Percentiles rank a stretch among this genome's conserved stretches.
phyloP scores from a whole-genome alignment of 2,113 vertebrate genomes.

The Calidris pygmaea region DNA sequence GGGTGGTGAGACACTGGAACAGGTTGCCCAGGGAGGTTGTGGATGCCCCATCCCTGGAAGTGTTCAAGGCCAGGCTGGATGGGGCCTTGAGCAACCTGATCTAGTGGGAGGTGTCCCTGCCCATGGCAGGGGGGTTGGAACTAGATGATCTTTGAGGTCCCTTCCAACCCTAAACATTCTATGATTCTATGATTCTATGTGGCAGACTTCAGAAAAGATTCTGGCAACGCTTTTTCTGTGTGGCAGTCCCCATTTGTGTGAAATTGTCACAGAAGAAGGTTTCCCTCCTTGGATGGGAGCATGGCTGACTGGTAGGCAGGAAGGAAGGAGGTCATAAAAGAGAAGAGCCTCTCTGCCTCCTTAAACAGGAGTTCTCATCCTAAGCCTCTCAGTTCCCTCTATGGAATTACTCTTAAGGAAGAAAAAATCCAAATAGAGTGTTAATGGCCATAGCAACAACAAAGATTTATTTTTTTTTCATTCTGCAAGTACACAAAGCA shows the following conservation, averaged over 20 bases:
- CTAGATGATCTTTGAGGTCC: too few relatives aligned
- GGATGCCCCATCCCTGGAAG: too few relatives aligned
- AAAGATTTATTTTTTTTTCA: background rate
- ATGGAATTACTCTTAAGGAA: background rate
- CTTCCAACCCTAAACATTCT: too few relatives aligned
- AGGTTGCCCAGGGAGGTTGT: too few relatives aligned
- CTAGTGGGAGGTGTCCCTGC: too few relatives aligned
- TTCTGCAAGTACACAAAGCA: background rate
- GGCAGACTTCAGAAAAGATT: background rate
- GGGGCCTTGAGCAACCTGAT: too few relatives aligned
- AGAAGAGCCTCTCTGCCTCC: background rate
- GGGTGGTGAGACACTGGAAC: too few relatives aligned
- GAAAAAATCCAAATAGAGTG: background rate
- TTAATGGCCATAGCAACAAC: background rate
- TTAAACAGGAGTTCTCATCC: background rate
- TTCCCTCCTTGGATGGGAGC: too few relatives aligned
- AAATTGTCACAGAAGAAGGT: background rate
- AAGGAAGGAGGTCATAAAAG: background rate
- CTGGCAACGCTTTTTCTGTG: background rate
- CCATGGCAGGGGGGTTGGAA: too few relatives aligned
- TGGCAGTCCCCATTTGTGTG: background rate
- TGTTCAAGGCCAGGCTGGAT: too few relatives aligned
- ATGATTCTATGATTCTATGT: too few relatives aligned
- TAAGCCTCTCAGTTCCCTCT: background rate
- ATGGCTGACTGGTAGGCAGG: background rate